Evolutionary conservation across 1,140 invertebrate genomes (phyloP).

Genomic region (Cydia splendana): DNA sequence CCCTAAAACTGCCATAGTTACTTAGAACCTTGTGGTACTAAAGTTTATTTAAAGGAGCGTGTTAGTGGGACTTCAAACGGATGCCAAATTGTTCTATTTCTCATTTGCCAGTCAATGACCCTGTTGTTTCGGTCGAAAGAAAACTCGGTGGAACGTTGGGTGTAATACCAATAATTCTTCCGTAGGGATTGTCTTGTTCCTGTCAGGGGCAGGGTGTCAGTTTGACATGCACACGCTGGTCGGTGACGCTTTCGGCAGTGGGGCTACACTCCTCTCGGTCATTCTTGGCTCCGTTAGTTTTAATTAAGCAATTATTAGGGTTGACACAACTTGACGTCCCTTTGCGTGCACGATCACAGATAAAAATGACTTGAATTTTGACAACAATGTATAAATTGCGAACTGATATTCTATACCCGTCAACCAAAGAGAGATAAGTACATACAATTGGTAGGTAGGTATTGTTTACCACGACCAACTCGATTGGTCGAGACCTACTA

Average conservation of each 20-base stretch:
- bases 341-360: no score
- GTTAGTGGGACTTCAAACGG: constrained; percentile 33
- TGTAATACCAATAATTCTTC: constrained; percentile 9
- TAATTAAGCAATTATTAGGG: no score
- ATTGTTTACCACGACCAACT: background rate
- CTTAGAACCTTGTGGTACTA: background rate
- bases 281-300: no score
- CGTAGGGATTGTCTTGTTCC: constrained; percentile 14
- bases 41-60: constrained; percentile 33
- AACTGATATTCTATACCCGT: background rate
- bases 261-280: no score
- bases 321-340: no score
- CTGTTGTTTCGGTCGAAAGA: constrained; percentile 16
- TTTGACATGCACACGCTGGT: background rate
- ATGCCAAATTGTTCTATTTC: constrained; percentile 43
- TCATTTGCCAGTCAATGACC: constrained; percentile 40
- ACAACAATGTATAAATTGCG: background rate
- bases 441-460: background rate
- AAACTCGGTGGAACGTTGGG: background rate
- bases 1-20: background rate
- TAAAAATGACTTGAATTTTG: no score
- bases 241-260: no score
- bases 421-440: background rate
- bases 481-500: background rate
- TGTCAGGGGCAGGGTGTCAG: background rate